Base-by-base conservation (phyloP, 2,113 vertebrate genomes). In the Cyrtonyx montezumae region DNA sequence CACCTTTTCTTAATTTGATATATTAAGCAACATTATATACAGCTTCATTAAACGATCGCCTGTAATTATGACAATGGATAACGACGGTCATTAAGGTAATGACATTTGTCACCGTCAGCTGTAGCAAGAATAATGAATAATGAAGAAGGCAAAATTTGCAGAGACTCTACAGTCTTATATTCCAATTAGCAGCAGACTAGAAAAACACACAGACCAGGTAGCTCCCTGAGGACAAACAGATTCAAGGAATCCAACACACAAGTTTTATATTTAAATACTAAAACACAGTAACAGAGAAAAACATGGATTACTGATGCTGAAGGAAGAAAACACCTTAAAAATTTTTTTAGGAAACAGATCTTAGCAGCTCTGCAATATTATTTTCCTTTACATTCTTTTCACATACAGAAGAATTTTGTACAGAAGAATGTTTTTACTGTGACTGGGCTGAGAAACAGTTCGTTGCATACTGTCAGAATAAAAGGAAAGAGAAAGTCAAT, bases 31-130 rank as follows among this genome's bases (percentile, higher is more conserved):
- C 80, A 55, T 76, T 79, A 90, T 49, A 91, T 87, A 73, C 78
- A 74, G 48, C 76, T 87, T 93, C 89, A 94, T 93, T 96, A 95
- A 95, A 36, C 93, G 51, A 93, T 96, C 53, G 88, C 42, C 79
- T 63, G 93, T 95, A 96, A 97, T 97, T 95, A 97, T 95, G 83
- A 91, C 93, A 94, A 90, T 90, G 89, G 86, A 67, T 95, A 95
- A 96, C 5, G 11, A 84, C 86, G 71, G 92, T 91, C 93, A 95
- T 97, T 97, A 97, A 95, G 96, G 40, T 94, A 97, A 93, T 96
- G 84, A 74, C 89, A 96, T 95, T 87, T 96, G 84, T 96, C 92
- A 96, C 87, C 25, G 86, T 90, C 91, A 83, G 32, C 48, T 69
- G 58, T 40, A 49, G 65, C 66, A 94, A 78, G 61, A 74, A 45